phyloP scores from a whole-genome alignment of 2,888 invertebrate genomes.

The Zonitis immaculata region DNA sequence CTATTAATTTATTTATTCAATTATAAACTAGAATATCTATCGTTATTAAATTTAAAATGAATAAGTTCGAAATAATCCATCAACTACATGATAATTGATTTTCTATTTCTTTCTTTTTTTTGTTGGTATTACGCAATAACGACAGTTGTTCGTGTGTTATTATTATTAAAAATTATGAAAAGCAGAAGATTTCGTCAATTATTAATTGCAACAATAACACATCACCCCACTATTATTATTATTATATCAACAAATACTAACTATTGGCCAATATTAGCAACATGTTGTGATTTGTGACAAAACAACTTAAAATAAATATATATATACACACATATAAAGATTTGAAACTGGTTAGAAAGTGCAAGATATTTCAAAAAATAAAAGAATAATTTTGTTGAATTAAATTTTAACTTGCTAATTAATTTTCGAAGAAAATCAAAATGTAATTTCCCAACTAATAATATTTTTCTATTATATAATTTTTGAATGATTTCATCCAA shows the following conservation, averaged over 20 bases:
- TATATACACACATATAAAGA: conserved; percentile 14
- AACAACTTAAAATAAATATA: conserved; percentile 12
- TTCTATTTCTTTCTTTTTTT: too few relatives aligned
- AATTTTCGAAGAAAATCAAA: not conserved
- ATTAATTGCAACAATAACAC: conserved; percentile 19
- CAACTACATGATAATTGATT: too few relatives aligned
- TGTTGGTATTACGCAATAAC: too few relatives aligned
- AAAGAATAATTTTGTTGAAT: too few relatives aligned
- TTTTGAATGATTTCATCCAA: not conserved
- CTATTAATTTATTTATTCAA: too few relatives aligned
- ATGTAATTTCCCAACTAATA: not conserved
- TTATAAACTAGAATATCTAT: too few relatives aligned
- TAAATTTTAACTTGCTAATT: too few relatives aligned
- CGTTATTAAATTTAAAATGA: too few relatives aligned
- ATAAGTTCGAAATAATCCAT: too few relatives aligned
- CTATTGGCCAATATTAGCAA: conserved; percentile 17
- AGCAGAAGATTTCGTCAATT: conserved; percentile 14
- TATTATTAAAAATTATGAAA: too few relatives aligned
- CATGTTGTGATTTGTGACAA: conserved; percentile 25
- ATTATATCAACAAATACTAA: conserved; percentile 15
- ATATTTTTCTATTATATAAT: not conserved
- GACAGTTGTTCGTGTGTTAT: not conserved
- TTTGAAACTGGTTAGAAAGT: conserved; percentile 34
- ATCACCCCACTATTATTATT: conserved; percentile 10
- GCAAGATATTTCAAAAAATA: conserved; percentile 7